phyloP scores from a whole-genome alignment of 1,140 invertebrate species.

The Acarapis woodi region DNA sequence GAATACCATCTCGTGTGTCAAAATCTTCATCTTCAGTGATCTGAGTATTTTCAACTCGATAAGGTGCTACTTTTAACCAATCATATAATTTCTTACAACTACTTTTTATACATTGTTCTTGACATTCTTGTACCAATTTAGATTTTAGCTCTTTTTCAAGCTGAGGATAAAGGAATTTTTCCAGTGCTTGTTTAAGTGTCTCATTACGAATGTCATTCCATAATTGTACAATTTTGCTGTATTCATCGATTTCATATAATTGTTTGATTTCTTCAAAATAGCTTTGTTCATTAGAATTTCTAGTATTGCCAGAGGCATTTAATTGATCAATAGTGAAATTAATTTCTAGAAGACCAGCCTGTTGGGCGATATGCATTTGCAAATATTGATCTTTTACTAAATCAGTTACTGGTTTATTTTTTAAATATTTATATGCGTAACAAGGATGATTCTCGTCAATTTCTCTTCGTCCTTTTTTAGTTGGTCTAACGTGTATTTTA shows the following conservation, averaged over 20 bases:
- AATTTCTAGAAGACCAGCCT: slow-evolving; percentile 12
- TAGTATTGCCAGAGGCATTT: slow-evolving; percentile 34
- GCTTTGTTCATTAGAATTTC: slow-evolving; percentile 24
- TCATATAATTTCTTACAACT: slow-evolving; percentile 47
- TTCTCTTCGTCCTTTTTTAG: slow-evolving; percentile 64
- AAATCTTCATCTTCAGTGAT: slow-evolving; percentile 71
- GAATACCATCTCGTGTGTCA: slow-evolving; percentile 50
- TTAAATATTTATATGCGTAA: slow-evolving; percentile 62
- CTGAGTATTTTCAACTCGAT: slow-evolving; percentile 31
- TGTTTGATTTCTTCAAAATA: slow-evolving; percentile 76
- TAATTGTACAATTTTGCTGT: slow-evolving; percentile 73
- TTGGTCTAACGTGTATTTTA: slow-evolving; percentile 47
- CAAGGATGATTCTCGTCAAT: slow-evolving; percentile 77
- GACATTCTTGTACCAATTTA: slow-evolving; percentile 51
- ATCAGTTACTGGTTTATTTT: slow-evolving; percentile 74
- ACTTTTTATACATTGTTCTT: slow-evolving; percentile 47
- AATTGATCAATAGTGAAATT: slow-evolving; percentile 22
- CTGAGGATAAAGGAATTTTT: slow-evolving; percentile 58
- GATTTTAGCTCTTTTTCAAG: slow-evolving; percentile 56
- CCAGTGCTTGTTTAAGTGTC: slow-evolving; percentile 59
- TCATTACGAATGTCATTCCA: slow-evolving; percentile 73
- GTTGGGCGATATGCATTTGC: slow-evolving; percentile 29
- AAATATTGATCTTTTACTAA: slow-evolving; percentile 68
- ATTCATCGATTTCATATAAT: slow-evolving; percentile 74
- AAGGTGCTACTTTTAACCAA: slow-evolving; percentile 71